Base-by-base conservation (phyloP, 2,113 vertebrate genomes). In the Macheiramphus alcinus region DNA sequence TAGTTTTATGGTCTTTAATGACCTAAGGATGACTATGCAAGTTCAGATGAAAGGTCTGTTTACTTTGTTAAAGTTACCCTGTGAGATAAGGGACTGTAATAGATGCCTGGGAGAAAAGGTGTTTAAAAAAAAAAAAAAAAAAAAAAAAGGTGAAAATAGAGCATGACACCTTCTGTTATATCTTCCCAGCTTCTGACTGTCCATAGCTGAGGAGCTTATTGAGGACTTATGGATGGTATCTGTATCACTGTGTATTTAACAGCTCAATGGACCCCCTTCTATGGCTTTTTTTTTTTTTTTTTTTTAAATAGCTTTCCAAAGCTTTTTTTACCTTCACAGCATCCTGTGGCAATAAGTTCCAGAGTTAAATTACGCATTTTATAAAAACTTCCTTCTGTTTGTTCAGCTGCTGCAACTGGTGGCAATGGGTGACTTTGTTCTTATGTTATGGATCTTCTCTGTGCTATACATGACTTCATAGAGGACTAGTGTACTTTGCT, bases 401-500 rank as follows among this genome's bases (percentile, higher is more conserved):
- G 38, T 78, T 84, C 68, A 86, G 82, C 71, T 93, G 82, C 61
- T 82, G 34, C 81, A 82, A 75, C 50, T 86, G 63, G 26, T 78
- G 75, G 17, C 52, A 63, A 9, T 16, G 71, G 7, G 4, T 76
- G 21, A 48, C 38, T 91, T 73, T 50, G 36, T 62, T 66, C 59
- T 58, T 81, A 5, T 3, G 2, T 93, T 67, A 38, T 4, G 22
- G 34, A 9, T 78, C 12, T 74, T 89, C 26, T 90, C n/a, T 2
- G 0, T 21, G 22, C 12, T 67, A 0, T 63, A 6, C 0, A 0
- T 55, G 65, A 43, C 50, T 66, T 78, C 7, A 6, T 58, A 3
- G 0, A 5, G 19, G 29, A 27, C 42, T 25, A 17, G 34, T 21
- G 3, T 56, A 10, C 72, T 65, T 53, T 5, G 14, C 52, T 72